phyloP scores from a whole-genome alignment of 2,888 invertebrate genomes.

The Mesorhabditis sp. region DNA sequence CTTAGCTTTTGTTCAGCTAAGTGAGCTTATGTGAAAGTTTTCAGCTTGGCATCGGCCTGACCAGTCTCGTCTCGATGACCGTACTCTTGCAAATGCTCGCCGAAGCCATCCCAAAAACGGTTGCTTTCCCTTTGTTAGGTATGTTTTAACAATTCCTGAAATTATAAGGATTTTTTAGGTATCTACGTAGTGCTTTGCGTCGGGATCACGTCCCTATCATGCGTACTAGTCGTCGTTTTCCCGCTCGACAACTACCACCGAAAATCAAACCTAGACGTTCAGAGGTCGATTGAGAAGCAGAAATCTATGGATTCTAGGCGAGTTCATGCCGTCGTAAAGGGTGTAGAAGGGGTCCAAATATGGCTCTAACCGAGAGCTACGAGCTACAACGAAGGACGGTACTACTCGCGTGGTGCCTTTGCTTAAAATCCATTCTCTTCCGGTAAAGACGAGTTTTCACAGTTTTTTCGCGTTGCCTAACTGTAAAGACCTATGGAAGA shows the following conservation, averaged over 20 bases:
- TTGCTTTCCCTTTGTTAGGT: neutral
- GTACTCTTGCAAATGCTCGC: neutral
- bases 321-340: too few species aligned
- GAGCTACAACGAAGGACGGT: too few species aligned
- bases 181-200: slow-evolving; percentile 2
- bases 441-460: too few species aligned
- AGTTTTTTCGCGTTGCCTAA: too few species aligned
- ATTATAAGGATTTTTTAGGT: neutral
- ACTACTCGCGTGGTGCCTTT: too few species aligned
- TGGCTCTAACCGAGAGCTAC: too few species aligned
- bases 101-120: neutral
- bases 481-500: too few species aligned
- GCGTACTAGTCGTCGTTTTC: neutral
- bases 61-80: neutral
- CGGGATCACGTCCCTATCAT: neutral
- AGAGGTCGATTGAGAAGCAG: neutral
- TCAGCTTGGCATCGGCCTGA: slow-evolving; percentile 4
- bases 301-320: neutral
- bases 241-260: neutral
- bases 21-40: neutral
- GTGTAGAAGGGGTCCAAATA: too few species aligned
- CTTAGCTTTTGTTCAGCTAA: neutral
- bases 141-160: neutral
- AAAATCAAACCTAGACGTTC: neutral
- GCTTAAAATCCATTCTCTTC: too few species aligned